Conservation (phyloP, 35 echinoderm and acorn worm genomes). For the Chiridota heheva region DNA sequence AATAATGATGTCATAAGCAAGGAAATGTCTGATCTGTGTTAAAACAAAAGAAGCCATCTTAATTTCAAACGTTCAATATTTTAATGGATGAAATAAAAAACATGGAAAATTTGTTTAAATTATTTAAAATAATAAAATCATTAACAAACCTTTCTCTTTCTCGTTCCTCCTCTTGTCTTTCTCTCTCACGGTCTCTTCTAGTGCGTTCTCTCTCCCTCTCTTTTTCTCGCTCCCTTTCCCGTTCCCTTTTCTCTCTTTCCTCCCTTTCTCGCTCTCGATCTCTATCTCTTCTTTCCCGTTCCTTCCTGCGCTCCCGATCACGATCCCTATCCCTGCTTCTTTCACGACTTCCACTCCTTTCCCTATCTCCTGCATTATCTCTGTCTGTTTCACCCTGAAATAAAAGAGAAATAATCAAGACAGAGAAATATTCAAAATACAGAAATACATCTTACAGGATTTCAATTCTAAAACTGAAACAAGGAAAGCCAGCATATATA, state of each 20-base stretch:
- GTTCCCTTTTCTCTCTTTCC: slow-evolving; percentile 43
- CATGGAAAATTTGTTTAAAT: too few species aligned
- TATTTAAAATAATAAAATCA: too few species aligned
- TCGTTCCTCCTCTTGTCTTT: slow-evolving; percentile 33
- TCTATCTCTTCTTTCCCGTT: slow-evolving; percentile 42
- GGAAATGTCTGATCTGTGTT: too few species aligned
- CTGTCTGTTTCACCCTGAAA: slow-evolving; percentile 52
- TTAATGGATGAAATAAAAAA: too few species aligned
- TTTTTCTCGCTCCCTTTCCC: slow-evolving; percentile 47
- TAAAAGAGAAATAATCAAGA: neutral
- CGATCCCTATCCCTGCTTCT: slow-evolving; percentile 61
- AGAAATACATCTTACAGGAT: too few species aligned
- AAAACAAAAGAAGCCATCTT: too few species aligned
- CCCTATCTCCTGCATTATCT: slow-evolving; percentile 39
- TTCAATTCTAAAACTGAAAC: neutral
- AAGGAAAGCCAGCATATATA: neutral
- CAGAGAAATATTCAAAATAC: neutral
- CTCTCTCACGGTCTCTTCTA: slow-evolving; percentile 53
- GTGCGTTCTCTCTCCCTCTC: slow-evolving; percentile 20
- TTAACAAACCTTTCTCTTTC: slow-evolving; percentile 13
- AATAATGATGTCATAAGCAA: too few species aligned
- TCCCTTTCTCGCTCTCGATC: slow-evolving; percentile 41
- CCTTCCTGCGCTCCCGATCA: slow-evolving; percentile 59
- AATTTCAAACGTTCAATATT: too few species aligned
- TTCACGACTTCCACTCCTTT: slow-evolving; percentile 54